A percentile compares a stretch with the other conserved stretches of the same genome.
Evolutionary conservation across 2,888 invertebrate species (phyloP).

Genomic region (Caenorhabditis sp.): DNA sequence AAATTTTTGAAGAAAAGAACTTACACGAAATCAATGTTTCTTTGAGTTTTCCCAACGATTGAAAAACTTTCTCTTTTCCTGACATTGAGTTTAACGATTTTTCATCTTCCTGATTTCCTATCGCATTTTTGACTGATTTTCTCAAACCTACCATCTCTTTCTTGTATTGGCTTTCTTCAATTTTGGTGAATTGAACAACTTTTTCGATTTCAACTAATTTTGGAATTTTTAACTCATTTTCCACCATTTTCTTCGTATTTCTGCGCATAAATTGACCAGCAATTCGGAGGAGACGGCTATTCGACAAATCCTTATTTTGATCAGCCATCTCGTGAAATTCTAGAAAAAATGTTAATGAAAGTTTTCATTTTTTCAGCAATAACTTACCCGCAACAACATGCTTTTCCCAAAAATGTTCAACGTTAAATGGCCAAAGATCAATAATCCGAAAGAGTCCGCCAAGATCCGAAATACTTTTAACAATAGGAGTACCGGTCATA

Average conservation of each 20-base stretch:
- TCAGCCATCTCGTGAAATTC: too few species aligned
- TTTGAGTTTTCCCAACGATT: neutral
- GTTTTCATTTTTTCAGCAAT: too few species aligned
- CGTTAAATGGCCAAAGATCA: too few species aligned
- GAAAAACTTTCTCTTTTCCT: neutral
- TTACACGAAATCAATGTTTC: neutral
- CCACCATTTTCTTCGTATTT: neutral
- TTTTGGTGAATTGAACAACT: neutral
- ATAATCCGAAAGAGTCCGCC: too few species aligned
- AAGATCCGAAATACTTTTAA: slow-evolving; percentile 73
- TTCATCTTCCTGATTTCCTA: neutral
- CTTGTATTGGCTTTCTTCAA: neutral
- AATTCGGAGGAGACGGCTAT: too few species aligned
- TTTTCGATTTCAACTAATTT: neutral
- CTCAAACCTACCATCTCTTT: neutral
- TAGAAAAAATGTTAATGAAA: too few species aligned
- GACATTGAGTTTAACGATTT: neutral
- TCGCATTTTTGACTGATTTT: neutral
- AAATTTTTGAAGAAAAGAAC: neutral
- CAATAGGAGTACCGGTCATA: slow-evolving; percentile 80
- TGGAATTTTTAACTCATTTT: neutral
- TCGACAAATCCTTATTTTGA: too few species aligned
- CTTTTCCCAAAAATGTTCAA: too few species aligned
- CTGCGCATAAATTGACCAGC: neutral
- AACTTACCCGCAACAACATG: too few species aligned